phyloP scores from a whole-genome alignment of 2,113 vertebrate genomes.

The Ceyx melanurus region DNA sequence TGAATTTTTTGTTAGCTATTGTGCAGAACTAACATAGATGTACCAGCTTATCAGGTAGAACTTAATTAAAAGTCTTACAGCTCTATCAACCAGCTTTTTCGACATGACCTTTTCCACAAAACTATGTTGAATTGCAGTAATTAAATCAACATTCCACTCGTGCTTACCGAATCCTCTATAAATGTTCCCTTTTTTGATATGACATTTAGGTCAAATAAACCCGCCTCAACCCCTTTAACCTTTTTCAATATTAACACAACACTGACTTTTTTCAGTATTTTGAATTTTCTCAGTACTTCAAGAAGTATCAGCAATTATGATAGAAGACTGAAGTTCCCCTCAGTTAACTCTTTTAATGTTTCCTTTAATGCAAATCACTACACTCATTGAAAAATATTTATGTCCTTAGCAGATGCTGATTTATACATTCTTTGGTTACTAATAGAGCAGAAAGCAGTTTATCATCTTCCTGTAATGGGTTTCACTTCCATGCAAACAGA shows the following conservation, averaged over 20 bases:
- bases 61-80: constrained; percentile 10
- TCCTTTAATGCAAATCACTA: background rate
- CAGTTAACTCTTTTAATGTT: background rate
- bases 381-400: background rate
- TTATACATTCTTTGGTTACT: background rate
- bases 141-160: background rate
- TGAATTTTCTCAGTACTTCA: background rate
- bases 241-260: background rate
- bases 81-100: background rate
- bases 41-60: background rate
- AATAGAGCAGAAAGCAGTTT: background rate
- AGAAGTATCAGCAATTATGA: background rate
- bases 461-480: background rate
- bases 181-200: background rate
- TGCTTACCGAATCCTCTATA: background rate
- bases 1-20: background rate
- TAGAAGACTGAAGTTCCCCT: background rate
- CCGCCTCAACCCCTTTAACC: background rate
- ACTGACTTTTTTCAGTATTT: background rate
- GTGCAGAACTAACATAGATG: background rate
- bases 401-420: background rate
- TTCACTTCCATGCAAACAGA: background rate
- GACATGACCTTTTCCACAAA: background rate
- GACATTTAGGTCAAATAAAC: background rate
- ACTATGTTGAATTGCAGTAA: background rate